phyloP scores from a whole-genome alignment of 2,113 vertebrate species.

The Hippocampus guttulatus region DNA sequence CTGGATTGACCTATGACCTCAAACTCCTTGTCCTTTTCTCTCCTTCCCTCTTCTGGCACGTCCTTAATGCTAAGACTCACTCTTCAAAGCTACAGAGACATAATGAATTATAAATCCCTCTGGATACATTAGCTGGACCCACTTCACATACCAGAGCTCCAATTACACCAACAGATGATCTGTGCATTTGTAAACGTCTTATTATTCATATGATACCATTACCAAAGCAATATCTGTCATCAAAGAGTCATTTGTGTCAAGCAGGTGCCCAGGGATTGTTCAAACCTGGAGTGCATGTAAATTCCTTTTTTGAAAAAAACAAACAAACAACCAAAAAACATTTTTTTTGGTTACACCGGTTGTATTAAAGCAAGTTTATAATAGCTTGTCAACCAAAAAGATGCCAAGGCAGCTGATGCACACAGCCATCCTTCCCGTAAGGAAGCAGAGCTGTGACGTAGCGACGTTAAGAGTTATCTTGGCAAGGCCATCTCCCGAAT shows the following conservation, averaged over 20 bases:
- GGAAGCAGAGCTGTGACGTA: too few relatives aligned
- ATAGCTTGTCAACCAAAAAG: too few relatives aligned
- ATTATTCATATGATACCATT: slow-evolving; percentile 61
- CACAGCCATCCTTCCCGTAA: too few relatives aligned
- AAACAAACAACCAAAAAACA: too few relatives aligned
- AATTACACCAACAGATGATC: slow-evolving; percentile 62
- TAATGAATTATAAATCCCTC: slow-evolving; percentile 64
- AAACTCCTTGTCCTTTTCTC: slow-evolving; percentile 6
- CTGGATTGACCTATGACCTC: slow-evolving; percentile 62
- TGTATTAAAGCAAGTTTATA: too few relatives aligned
- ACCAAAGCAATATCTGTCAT: slow-evolving; percentile 36
- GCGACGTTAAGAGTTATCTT: too few relatives aligned
- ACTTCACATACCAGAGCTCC: slow-evolving; percentile 56
- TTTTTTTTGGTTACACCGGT: too few relatives aligned
- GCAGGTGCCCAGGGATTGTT: not conserved
- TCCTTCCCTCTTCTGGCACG: slow-evolving; percentile 33
- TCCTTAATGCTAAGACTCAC: slow-evolving; percentile 53
- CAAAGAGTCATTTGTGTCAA: slow-evolving; percentile 39
- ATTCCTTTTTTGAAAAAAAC: too few relatives aligned
- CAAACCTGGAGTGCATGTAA: not conserved
- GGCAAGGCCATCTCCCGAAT: too few relatives aligned
- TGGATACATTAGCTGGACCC: slow-evolving; percentile 58
- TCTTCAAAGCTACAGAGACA: slow-evolving; percentile 51
- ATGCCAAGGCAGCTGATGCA: too few relatives aligned
- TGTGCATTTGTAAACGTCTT: slow-evolving; percentile 60